These are phyloP conservation scores for Trachelus tabidus DNA, from an alignment of 2,888 invertebrate species.

Conservation along the genomic window DNA sequence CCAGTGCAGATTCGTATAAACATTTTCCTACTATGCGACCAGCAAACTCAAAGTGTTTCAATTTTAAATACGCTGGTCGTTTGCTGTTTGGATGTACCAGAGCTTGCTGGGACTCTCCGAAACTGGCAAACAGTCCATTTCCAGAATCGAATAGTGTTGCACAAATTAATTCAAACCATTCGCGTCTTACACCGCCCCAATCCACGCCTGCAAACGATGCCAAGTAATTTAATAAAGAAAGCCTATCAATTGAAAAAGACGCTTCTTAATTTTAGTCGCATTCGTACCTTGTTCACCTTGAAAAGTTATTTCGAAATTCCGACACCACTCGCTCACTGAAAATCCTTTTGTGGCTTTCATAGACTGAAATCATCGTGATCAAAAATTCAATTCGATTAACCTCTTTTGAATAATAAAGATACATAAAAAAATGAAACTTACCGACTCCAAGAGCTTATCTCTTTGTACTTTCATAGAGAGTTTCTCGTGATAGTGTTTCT, in stretches of 20 bases:
- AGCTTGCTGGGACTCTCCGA: conserved; percentile 87
- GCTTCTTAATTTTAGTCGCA: neutral
- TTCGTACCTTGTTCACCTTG: conserved; percentile 89
- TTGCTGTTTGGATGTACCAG: conserved; percentile 90
- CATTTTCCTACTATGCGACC: conserved; percentile 95
- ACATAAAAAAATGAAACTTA: conserved; percentile 56
- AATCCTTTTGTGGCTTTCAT: conserved; percentile 89
- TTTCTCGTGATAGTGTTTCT: conserved; percentile 89
- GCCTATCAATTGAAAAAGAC: conserved; percentile 4
- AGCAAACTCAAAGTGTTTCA: conserved; percentile 92
- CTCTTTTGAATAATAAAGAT: neutral
- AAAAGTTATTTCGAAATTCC: conserved; percentile 92
- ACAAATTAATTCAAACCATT: conserved; percentile 95
- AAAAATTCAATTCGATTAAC: neutral
- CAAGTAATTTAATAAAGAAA: neutral
- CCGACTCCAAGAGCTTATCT: conserved; percentile 83
- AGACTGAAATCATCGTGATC: conserved; percentile 62
- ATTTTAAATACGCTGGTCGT: conserved; percentile 80
- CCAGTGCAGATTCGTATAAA: conserved; percentile 91
- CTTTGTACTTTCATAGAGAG: conserved; percentile 84
- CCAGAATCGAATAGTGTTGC: conserved; percentile 87
- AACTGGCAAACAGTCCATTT: conserved; percentile 84
- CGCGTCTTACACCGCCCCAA: conserved; percentile 93
- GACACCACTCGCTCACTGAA: conserved; percentile 92
- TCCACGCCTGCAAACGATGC: conserved; percentile 77